phyloP scores from a whole-genome alignment of 2,797 vertebrate genomes.

The Malacoraja senta region DNA sequence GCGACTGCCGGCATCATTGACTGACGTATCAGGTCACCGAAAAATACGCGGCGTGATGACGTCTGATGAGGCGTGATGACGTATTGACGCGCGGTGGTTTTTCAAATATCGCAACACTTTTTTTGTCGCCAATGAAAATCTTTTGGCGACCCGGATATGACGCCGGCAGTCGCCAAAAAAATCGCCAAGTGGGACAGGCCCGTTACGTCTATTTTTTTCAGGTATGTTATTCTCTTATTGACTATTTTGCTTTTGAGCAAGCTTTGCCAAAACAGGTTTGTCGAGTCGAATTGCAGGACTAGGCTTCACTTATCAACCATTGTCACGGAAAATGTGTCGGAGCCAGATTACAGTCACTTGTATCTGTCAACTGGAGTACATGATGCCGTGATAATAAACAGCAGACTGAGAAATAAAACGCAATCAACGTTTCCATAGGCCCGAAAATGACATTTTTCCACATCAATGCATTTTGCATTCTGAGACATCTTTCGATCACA shows the following conservation, averaged over 20 bases:
- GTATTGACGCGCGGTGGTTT: no score
- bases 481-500: neutral
- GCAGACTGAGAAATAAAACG: neutral
- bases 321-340: neutral
- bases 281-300: neutral
- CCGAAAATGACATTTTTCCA: neutral
- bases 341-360: neutral
- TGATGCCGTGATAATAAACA: neutral
- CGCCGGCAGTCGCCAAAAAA: no score
- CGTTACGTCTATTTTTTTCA: neutral
- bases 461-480: neutral
- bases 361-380: neutral
- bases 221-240: neutral
- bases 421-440: neutral
- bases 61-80: no score
- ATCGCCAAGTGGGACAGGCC: no score
- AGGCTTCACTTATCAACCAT: neutral
- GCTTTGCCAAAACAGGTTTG: neutral
- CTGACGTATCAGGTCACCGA: no score
- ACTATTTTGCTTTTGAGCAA: neutral
- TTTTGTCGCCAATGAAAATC: no score
- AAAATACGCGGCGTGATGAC: no score
- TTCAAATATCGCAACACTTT: no score
- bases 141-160: no score
- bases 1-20: no score